These are phyloP conservation scores for Acrobasis consociella DNA, from an alignment of 2,888 invertebrate genomes.

Conservation along the genomic window DNA sequence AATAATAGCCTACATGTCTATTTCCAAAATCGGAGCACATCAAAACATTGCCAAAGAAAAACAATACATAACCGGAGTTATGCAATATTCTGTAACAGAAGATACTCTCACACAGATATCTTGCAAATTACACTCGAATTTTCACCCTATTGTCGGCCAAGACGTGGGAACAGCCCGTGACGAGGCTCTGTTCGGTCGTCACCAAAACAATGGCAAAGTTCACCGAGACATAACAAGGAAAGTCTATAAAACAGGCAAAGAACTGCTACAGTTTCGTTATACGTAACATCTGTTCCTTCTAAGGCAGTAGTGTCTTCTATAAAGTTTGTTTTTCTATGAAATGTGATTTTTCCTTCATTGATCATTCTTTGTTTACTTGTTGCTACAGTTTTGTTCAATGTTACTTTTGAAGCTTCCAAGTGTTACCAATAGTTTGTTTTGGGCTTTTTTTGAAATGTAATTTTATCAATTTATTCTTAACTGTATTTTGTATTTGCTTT, in stretches of 20 bases:
- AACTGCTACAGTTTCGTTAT: conserved; percentile 62
- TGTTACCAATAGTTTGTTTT: too few relatives aligned
- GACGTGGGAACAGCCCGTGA: conserved; percentile 75
- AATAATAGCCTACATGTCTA: background rate
- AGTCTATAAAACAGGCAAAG: conserved; percentile 74
- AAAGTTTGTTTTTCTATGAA: conserved; percentile 30
- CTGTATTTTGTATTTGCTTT: too few relatives aligned
- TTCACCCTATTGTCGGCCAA: conserved; percentile 74
- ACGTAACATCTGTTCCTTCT: conserved; percentile 58
- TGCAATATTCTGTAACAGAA: conserved; percentile 58
- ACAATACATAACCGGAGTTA: conserved; percentile 42
- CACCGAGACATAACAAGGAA: conserved; percentile 78
- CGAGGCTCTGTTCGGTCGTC: conserved; percentile 45
- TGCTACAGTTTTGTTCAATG: too few relatives aligned
- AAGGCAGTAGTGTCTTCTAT: conserved; percentile 49
- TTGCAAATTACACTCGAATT: conserved; percentile 75
- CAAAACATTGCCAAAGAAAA: conserved; percentile 11
- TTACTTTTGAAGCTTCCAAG: too few relatives aligned
- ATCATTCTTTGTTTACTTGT: too few relatives aligned
- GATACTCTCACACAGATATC: conserved; percentile 65
- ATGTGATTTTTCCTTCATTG: conserved; percentile 28
- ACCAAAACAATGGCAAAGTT: conserved; percentile 79
- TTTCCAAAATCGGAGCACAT: conserved; percentile 17
- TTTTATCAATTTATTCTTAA: too few relatives aligned
- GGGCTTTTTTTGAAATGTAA: too few relatives aligned